These are phyloP conservation scores for Monodelphis domestica DNA, from an alignment of 2,797 vertebrate genomes.

Conservation along the genomic window DNA sequence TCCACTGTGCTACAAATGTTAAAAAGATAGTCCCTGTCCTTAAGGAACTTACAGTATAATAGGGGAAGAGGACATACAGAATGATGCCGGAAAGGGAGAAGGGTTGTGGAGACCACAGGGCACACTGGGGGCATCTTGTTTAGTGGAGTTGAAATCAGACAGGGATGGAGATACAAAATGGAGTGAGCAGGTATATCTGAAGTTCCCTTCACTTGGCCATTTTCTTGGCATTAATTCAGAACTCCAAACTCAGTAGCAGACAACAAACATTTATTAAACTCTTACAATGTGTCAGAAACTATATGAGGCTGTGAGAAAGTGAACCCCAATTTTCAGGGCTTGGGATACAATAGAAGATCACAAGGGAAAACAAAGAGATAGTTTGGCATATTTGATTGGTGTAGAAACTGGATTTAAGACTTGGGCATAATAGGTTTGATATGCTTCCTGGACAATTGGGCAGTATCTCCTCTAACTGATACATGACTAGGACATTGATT, in stretches of 20 bases:
- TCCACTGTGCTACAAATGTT: too few relatives aligned
- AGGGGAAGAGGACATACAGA: neutral
- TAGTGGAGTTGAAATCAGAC: neutral
- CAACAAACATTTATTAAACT: neutral
- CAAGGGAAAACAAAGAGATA: neutral
- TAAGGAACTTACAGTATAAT: neutral
- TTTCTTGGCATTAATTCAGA: neutral
- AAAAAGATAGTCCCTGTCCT: neutral
- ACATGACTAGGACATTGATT: neutral
- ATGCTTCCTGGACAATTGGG: neutral
- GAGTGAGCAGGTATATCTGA: neutral
- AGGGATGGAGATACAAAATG: neutral
- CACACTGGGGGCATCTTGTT: neutral
- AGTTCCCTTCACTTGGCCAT: neutral
- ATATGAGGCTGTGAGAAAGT: neutral
- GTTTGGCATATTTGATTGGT: neutral
- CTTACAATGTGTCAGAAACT: neutral
- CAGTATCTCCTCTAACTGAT: neutral
- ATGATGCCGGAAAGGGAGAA: neutral
- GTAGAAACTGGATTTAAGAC: neutral
- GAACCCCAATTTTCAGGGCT: neutral
- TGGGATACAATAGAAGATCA: neutral
- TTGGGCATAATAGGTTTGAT: neutral
- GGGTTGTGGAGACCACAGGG: neutral
- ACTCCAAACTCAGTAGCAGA: neutral